A percentile compares a stretch with the other conserved stretches of the same genome.
Evolutionary conservation across 2,113 vertebrate genomes (phyloP).

Genomic region (Vulpes ferrilata): DNA sequence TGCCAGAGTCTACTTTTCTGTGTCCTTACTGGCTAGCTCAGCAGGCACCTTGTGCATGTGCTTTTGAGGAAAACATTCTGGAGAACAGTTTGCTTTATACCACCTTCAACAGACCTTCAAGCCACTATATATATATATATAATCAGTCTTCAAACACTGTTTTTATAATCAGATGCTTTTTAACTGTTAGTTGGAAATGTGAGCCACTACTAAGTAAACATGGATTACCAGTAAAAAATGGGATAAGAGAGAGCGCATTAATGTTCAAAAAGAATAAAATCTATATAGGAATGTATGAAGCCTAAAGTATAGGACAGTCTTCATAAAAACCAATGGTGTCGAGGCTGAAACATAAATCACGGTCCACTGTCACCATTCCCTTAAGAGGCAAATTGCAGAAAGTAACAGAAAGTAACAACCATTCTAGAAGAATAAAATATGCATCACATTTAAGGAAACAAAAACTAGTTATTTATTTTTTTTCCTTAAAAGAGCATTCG

Average conservation of each 20-base stretch:
- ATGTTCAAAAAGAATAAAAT: not conserved
- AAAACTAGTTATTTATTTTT: not conserved
- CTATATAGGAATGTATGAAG: not conserved
- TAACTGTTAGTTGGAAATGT: not conserved
- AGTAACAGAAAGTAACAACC: not conserved
- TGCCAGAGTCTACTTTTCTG: not conserved
- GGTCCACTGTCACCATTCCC: not conserved
- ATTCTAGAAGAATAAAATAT: not conserved
- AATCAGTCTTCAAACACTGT: not conserved
- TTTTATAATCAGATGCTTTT: not conserved
- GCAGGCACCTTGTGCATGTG: rapidly evolving
- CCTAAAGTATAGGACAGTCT: not conserved
- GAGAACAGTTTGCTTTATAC: not conserved
- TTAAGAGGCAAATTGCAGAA: not conserved
- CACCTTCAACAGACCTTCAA: no score
- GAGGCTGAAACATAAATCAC: not conserved
- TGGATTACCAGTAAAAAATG: not conserved
- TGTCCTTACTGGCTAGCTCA: rapidly evolving
- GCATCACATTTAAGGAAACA: not conserved
- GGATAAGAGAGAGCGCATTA: not conserved
- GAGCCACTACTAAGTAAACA: not conserved
- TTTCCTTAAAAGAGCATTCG: constrained; percentile 11
- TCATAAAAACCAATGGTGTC: not conserved
- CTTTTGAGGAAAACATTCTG: not conserved
- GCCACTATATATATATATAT: not conserved